Percentiles rank a stretch among this genome's conserved stretches.
phyloP scores from a whole-genome alignment of 2,113 vertebrate genomes.

The Rhadina sibilatrix region DNA sequence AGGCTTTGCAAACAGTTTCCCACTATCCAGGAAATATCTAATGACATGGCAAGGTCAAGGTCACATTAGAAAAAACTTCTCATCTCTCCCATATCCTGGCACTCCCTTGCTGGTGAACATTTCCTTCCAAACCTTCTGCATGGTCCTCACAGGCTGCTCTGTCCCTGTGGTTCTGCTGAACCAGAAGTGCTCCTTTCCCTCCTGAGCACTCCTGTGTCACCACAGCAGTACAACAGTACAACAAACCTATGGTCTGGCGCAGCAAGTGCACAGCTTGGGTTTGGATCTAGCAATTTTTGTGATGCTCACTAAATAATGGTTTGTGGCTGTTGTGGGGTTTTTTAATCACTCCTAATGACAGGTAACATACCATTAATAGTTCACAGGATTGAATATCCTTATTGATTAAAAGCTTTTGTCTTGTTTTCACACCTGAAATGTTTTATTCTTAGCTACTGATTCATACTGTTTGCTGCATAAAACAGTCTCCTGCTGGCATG shows the following conservation, averaged over 20 bases:
- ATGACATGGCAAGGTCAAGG: not conserved
- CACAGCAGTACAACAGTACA: not conserved
- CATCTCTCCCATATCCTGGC: not conserved
- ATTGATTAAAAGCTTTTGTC: not conserved
- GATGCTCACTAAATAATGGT: not conserved
- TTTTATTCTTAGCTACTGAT: not conserved
- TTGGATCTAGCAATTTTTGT: not conserved
- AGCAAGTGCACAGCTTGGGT: not conserved
- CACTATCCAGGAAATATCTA: not conserved
- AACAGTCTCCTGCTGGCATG: not conserved
- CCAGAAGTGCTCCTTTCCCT: not conserved
- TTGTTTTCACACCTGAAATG: not conserved
- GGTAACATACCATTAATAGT: not conserved
- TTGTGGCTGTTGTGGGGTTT: not conserved
- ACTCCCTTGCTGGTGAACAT: not conserved
- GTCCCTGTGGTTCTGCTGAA: not conserved
- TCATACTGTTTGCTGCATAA: not conserved
- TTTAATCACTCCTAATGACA: not conserved
- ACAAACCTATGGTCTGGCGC: not conserved
- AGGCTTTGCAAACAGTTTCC: not conserved
- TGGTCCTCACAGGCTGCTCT: not conserved
- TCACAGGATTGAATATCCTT: not conserved
- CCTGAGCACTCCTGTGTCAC: not conserved
- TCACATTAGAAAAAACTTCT: not conserved
- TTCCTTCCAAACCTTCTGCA: not conserved